phyloP scores from a whole-genome alignment of 2,797 vertebrate species.

The Alectoris magna region DNA sequence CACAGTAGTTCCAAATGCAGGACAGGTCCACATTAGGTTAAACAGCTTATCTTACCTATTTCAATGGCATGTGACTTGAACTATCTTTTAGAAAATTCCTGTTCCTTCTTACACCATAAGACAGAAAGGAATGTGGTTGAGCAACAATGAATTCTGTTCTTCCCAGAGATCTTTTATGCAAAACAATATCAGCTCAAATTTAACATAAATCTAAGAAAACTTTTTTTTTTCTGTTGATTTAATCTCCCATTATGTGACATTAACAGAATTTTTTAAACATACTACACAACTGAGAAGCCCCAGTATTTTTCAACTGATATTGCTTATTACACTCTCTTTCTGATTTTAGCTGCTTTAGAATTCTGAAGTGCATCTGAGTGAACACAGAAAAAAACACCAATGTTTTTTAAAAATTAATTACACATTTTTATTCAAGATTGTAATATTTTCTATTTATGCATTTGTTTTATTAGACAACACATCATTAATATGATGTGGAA shows the following conservation, averaged over 20 bases:
- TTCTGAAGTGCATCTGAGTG: not conserved
- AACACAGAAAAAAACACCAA: not conserved
- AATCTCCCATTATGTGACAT: not conserved
- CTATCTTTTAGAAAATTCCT: not conserved
- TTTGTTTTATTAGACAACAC: not conserved
- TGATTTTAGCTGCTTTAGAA: not conserved
- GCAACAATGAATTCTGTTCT: not conserved
- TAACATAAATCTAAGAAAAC: not conserved
- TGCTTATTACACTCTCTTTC: not conserved
- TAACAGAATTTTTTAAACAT: not conserved
- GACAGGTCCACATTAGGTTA: not conserved
- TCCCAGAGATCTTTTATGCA: not conserved
- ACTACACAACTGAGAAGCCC: not conserved
- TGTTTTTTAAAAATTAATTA: not conserved
- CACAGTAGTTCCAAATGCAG: not conserved
- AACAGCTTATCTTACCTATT: not conserved
- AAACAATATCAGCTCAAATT: not conserved
- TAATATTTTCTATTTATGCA: not conserved
- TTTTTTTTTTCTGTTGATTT: not conserved
- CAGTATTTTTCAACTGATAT: not conserved
- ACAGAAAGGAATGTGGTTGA: not conserved
- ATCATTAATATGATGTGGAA: not conserved
- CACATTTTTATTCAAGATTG: not conserved
- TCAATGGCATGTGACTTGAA: not conserved
- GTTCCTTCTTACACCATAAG: not conserved